Base-by-base conservation (phyloP, 2,888 invertebrate genomes). In the Nemoura dubitans region DNA sequence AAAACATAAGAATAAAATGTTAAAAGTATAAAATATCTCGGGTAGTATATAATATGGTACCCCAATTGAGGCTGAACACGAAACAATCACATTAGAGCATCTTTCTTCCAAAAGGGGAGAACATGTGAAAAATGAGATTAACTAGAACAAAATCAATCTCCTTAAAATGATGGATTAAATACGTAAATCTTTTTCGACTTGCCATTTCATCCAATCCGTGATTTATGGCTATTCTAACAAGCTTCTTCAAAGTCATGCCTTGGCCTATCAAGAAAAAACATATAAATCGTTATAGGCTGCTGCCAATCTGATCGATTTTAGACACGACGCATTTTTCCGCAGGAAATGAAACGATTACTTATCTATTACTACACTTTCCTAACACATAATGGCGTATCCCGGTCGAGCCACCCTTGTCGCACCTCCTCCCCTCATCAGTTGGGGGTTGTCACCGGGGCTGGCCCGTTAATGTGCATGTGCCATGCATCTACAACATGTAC, bases 61-160 rank as follows among this genome's bases (percentile, higher is more conserved):
- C 14, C 36, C 59, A 59, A 59, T 16, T 59, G 59, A 14, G 59
- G 59, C 14, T 21, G 59, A 59, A 59, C 59, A 59, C 14, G 14
- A 59, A 59, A 59, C 59, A 59, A 59, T 59, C 59, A 21, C 14
- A 59, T 59, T 59, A 59, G 59, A 21, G 16, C 59, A 59, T 21
- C 59, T 59, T 59, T 59, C 59, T 59, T 59, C 10, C n/a, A 78
- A 25, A 28, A 5, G 78, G 26, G 78, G 78, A 78, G n/a, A 78
- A 26, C 78, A 78, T 26, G 28, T 78, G 28, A 78, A 78, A 78
- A 27, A 78, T 78, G 27, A 27, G 27, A 59, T 78, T 10, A 78
- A 78, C 28, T 78, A 10, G 78, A 78, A 78, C 21, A 78, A 78
- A 78, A 78, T 78, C 28, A 26, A 78, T 78, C 28, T 78, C 28